Evolutionary conservation across 2,797 vertebrate species (phyloP), one percentile per base, ranked within the genome.

Genomic region (Chromis chromis): DNA sequence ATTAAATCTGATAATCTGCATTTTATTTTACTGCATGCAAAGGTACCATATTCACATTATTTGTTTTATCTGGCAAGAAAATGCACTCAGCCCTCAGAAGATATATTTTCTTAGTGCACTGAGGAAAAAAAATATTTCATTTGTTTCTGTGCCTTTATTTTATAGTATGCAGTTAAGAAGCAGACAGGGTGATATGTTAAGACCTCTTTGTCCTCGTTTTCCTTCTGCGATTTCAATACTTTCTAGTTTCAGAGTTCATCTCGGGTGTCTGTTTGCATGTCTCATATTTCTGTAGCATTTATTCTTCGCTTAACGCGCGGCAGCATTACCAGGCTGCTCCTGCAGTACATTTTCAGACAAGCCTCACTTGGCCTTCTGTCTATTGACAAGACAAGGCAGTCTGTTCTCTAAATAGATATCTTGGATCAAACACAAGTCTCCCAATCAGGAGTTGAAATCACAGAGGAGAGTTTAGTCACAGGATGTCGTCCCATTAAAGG

Each of bases 361-460:
- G 66, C 63, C 65, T 65, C 54, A 25, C 53, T 78, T 42, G 21
- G 65, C 69, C 81, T 76, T 66, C 61, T 77, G 69, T 89, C 57
- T 78, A 49, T 66, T 78, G 70, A 85, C 58, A 54, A 59, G 73
- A 78, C 42, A 21, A 78, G 70, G 70, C 75, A 61, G 62, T 65
- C 56, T 71, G 74, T 31, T 83, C 74, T 79, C 50, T 61, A 87
- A 85, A 88, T 74, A 65, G 79, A 76, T 74, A 65, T 70, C 63
- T 74, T 60, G 58, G 61, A 83, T 78, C 60, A 73, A 85, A 81
- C n/a, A 9, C 64, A 66, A 66, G 64, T 50, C 56, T 9, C 22
- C 52, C 36, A 79, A 86, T 88, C 87, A 79, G 76, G 61, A 71
- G 58, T 33, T 76, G 68, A 67, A 67, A 85, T 88, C 76, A 21